A percentile compares a stretch with the other conserved stretches of the same genome.
phyloP scores from a whole-genome alignment of 2,797 vertebrate species.

The Rhinatrema bivittatum region DNA sequence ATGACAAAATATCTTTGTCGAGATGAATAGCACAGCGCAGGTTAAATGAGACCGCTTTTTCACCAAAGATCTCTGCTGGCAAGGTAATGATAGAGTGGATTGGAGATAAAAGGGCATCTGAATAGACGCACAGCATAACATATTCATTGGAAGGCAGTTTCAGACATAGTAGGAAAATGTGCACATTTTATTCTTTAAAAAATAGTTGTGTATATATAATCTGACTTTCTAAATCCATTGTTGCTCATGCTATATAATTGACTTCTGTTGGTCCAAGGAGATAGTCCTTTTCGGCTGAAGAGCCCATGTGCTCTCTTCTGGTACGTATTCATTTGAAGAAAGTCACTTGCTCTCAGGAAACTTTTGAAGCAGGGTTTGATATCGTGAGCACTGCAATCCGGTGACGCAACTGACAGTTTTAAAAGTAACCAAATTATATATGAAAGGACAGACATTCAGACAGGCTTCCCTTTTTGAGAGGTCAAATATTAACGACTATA shows the following conservation, averaged over 20 bases:
- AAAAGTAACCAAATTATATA: too few species aligned
- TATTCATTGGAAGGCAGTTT: not conserved
- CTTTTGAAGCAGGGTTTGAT: not conserved
- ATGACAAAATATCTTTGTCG: conserved; percentile 35
- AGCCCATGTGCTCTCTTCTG: conserved; percentile 12
- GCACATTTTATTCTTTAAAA: not conserved
- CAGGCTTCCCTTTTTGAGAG: too few species aligned
- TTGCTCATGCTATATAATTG: not conserved
- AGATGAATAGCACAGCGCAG: conserved; percentile 15
- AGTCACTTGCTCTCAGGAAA: not conserved
- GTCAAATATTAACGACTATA: too few species aligned
- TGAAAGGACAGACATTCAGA: too few species aligned
- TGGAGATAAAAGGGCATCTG: not conserved
- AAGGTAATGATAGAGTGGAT: too few species aligned
- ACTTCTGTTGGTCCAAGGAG: conserved; percentile 15
- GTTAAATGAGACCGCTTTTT: conserved; percentile 24
- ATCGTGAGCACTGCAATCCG: too few species aligned
- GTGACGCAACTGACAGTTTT: too few species aligned
- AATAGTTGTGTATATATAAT: not conserved
- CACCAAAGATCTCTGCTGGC: too few species aligned
- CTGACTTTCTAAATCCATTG: not conserved
- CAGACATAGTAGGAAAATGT: not conserved
- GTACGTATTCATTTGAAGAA: not conserved
- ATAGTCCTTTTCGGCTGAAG: conserved; percentile 14
- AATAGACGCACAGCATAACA: conserved; percentile 7